phyloP scores from a whole-genome alignment of 2,113 vertebrate genomes.

The Sorex araneus region DNA sequence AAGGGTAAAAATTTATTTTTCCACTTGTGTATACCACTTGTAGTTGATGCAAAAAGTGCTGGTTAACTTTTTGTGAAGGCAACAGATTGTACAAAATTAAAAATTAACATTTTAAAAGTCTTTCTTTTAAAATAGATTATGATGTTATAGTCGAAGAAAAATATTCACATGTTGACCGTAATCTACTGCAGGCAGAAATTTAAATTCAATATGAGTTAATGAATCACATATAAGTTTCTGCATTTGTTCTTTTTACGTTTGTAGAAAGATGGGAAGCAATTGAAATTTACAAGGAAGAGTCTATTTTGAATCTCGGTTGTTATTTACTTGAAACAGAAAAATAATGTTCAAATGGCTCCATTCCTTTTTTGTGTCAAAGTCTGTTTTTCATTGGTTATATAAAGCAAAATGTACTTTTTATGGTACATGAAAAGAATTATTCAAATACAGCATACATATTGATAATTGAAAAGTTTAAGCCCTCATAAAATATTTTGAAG shows the following conservation, averaged over 20 bases:
- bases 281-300: conserved; percentile 18
- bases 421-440: conserved; percentile 56
- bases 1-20: conserved; percentile 48
- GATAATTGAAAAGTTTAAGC: conserved; percentile 39
- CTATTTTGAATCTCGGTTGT: conserved; percentile 50
- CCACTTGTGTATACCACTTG: not conserved
- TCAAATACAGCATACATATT: not conserved
- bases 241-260: conserved; percentile 50
- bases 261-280: not conserved
- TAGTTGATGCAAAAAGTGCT: conserved; percentile 37
- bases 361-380: conserved; percentile 59
- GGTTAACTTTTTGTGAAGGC: conserved; percentile 13
- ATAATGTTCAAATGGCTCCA: conserved; percentile 26
- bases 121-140: conserved; percentile 33
- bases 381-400: conserved; percentile 41
- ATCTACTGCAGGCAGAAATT: not conserved
- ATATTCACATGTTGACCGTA: not conserved
- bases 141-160: not conserved
- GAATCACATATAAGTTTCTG: not conserved
- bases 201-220: not conserved
- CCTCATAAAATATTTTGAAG: conserved; percentile 39
- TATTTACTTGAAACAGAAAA: conserved; percentile 7
- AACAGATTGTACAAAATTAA: not conserved
- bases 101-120: conserved; percentile 7
- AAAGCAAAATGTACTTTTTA: conserved; percentile 41